A percentile compares a stretch with the other conserved stretches of the same genome.
phyloP scores from a whole-genome alignment of 2,888 invertebrate genomes.

The Heliconius sara region DNA sequence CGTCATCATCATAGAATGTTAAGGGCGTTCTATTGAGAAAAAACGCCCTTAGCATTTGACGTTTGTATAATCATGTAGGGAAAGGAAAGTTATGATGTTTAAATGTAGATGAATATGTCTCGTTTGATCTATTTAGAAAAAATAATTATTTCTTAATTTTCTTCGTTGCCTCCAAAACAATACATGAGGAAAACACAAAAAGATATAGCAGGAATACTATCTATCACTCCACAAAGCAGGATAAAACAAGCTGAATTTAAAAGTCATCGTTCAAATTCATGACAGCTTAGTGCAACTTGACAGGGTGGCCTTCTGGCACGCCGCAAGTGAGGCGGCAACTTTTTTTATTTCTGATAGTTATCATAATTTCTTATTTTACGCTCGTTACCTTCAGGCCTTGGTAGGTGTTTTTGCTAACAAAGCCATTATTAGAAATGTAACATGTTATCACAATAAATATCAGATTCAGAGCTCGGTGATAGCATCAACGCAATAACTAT shows the following conservation, averaged over 20 bases:
- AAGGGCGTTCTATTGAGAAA: too few relatives aligned
- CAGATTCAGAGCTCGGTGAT: not conserved
- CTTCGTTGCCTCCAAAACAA: not conserved
- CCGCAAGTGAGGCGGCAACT: conserved; percentile 30
- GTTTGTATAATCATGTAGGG: too few relatives aligned
- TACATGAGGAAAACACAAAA: not conserved
- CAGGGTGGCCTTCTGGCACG: conserved; percentile 32
- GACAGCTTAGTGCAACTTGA: conserved; percentile 56
- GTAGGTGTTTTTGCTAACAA: conserved; percentile 5
- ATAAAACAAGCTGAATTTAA: conserved; percentile 55
- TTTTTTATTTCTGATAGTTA: conserved; percentile 31
- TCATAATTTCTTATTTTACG: conserved; percentile 17
- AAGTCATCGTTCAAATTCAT: conserved; percentile 69
- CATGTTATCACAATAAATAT: not conserved
- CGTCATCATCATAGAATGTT: too few relatives aligned
- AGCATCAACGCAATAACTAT: not conserved
- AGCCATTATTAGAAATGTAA: not conserved
- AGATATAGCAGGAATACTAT: not conserved
- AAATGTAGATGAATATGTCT: too few relatives aligned
- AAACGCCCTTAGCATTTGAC: too few relatives aligned
- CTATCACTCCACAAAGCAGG: conserved; percentile 2
- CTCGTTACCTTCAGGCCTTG: conserved; percentile 1
- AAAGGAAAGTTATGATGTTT: too few relatives aligned
- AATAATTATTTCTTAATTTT: not conserved
- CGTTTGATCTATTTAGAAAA: not conserved